phyloP scores from a whole-genome alignment of 2,888 invertebrate genomes.

The Actias luna region DNA sequence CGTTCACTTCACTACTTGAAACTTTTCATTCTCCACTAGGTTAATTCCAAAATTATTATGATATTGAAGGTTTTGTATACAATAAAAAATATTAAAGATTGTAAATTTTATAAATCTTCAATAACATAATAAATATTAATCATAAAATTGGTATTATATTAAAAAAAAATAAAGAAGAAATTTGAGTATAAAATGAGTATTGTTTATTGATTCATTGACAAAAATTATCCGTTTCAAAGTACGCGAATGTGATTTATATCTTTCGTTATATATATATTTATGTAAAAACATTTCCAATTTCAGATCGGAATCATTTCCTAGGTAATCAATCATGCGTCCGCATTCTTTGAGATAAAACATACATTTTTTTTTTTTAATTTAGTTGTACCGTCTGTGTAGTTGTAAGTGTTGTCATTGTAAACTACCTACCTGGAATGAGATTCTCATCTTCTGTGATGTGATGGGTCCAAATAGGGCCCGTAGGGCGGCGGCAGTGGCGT shows the following conservation, averaged over 20 bases:
- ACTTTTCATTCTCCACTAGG: conserved; percentile 33
- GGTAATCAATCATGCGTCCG: conserved; percentile 73
- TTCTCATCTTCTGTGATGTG: conserved; percentile 34
- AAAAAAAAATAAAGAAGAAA: neutral
- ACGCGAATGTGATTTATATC: neutral
- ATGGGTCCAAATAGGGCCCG: neutral
- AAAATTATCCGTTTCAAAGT: neutral
- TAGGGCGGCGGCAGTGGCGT: too few relatives aligned
- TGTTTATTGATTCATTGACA: too few relatives aligned
- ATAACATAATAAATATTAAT: conserved; percentile 1
- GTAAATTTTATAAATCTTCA: neutral
- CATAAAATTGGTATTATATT: neutral
- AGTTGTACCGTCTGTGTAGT: conserved; percentile 69
- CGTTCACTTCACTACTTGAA: conserved; percentile 30
- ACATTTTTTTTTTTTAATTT: conserved; percentile 55
- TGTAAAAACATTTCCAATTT: conserved; percentile 75
- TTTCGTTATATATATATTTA: conserved; percentile 56
- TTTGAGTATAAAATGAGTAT: too few relatives aligned
- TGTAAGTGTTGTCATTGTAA: conserved; percentile 48
- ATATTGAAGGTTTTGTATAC: conserved; percentile 40
- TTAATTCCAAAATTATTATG: conserved; percentile 34
- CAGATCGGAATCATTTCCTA: conserved; percentile 83
- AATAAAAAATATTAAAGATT: too few relatives aligned
- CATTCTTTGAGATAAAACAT: conserved; percentile 49
- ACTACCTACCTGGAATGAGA: conserved; percentile 53